Conservation (phyloP, 53 echinoderm and acorn worm species). For the Pentamera pediparva region DNA sequence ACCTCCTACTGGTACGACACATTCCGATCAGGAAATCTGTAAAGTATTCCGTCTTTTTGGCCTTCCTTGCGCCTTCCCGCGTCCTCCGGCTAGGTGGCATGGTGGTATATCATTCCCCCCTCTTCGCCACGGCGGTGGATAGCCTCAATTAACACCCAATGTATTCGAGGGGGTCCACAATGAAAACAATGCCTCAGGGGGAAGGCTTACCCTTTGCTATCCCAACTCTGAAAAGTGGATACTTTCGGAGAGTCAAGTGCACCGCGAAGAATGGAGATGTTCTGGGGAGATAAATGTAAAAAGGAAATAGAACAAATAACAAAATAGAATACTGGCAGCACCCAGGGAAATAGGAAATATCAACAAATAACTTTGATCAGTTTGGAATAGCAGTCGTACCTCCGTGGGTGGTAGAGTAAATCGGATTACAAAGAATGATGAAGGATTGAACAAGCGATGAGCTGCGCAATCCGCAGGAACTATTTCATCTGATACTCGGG, state of each 20-base stretch:
- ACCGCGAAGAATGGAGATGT: background rate
- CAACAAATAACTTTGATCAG: too few relatives aligned
- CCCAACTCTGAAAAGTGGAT: background rate
- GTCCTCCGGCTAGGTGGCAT: slow-evolving; percentile 24
- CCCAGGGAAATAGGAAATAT: too few relatives aligned
- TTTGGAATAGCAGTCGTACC: too few relatives aligned
- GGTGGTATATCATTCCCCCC: slow-evolving; percentile 7
- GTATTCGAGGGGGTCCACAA: slow-evolving; percentile 29
- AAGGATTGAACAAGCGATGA: too few relatives aligned
- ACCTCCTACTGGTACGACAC: slow-evolving; percentile 24
- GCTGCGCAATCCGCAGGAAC: too few relatives aligned
- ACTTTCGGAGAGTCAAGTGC: slow-evolving; percentile 27
- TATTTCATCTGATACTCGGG: too few relatives aligned
- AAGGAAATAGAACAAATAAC: too few relatives aligned
- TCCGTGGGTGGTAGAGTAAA: too few relatives aligned
- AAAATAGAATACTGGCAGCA: too few relatives aligned
- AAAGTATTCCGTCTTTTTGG: too few relatives aligned
- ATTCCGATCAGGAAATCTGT: slow-evolving; percentile 20
- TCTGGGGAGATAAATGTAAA: too few relatives aligned
- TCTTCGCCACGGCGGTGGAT: background rate
- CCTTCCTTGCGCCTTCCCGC: background rate
- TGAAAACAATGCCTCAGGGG: slow-evolving; percentile 29
- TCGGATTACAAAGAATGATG: too few relatives aligned
- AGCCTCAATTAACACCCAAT: slow-evolving; percentile 40
- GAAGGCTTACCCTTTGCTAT: background rate